A percentile compares a stretch with the other conserved stretches of the same genome.
These are phyloP conservation scores for Xerus rutilus DNA, from an alignment of 2,797 vertebrate genomes.

Conservation along the genomic window DNA sequence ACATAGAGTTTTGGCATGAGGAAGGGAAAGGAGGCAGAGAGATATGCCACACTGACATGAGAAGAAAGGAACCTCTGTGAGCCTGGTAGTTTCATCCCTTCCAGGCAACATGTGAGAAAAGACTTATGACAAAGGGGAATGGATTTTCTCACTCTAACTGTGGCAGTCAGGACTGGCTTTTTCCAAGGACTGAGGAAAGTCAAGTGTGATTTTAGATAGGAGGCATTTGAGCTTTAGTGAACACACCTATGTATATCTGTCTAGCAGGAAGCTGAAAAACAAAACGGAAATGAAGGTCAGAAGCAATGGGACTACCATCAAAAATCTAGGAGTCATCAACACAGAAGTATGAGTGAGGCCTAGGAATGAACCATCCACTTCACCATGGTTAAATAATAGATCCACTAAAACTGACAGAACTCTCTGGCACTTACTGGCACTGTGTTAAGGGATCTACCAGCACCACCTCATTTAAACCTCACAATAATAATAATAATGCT, in stretches of 20 bases:
- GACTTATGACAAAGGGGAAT: neutral
- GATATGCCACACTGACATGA: accelerated
- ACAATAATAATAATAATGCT: neutral
- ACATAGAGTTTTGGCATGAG: neutral
- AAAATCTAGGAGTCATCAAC: neutral
- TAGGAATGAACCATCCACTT: neutral
- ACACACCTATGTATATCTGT: neutral
- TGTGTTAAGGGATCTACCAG: neutral
- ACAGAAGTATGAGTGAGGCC: neutral
- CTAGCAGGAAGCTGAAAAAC: neutral
- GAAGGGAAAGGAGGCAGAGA: neutral
- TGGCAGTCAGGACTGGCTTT: neutral
- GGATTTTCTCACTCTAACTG: neutral
- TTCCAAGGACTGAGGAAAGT: neutral
- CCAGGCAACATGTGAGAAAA: neutral
- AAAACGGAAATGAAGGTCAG: neutral
- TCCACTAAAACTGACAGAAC: neutral
- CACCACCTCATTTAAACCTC: neutral
- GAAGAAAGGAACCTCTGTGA: neutral
- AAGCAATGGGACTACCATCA: neutral
- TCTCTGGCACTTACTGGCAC: neutral
- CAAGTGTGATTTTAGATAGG: neutral
- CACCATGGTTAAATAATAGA: neutral
- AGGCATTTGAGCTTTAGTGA: neutral
- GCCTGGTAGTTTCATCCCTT: neutral